Conservation (phyloP, 2,113 vertebrate genomes). For the Brienomyrus brachyistius region DNA sequence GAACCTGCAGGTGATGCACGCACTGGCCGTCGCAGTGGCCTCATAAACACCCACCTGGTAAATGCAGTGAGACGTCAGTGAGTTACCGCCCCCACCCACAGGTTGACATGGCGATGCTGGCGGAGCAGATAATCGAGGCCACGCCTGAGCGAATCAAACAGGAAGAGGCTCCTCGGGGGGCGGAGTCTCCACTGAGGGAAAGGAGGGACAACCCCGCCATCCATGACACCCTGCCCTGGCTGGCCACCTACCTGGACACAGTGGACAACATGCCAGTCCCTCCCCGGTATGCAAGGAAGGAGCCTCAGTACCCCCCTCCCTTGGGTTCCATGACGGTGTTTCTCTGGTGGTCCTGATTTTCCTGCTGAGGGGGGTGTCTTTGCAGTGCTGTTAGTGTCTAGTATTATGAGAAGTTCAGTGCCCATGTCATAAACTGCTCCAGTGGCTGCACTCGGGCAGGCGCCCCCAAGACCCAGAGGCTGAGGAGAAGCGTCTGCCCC, state of each 20-base stretch:
- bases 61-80: not conserved
- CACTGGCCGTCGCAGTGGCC: not conserved
- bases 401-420: not conserved
- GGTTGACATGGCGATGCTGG: slow-evolving; percentile 83
- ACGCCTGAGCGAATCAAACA: slow-evolving; percentile 82
- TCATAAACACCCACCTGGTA: not conserved
- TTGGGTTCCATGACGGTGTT: not conserved
- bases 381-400: not conserved
- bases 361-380: not conserved
- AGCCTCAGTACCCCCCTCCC: not conserved
- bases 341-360: not conserved
- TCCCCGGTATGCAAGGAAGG: slow-evolving; percentile 55
- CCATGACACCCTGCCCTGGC: slow-evolving; percentile 75
- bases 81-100: slow-evolving; percentile 35
- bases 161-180: slow-evolving; percentile 65
- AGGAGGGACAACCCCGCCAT: slow-evolving; percentile 63
- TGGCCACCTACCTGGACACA: slow-evolving; percentile 78
- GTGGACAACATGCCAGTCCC: slow-evolving; percentile 64
- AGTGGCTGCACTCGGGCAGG: not conserved
- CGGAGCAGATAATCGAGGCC: slow-evolving; percentile 85
- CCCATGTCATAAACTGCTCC: not conserved
- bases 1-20: slow-evolving; percentile 61
- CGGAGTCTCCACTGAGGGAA: slow-evolving; percentile 64
- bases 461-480: not conserved
- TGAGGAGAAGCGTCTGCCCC: not conserved